These are phyloP conservation scores for Rhinichthys klamathensis DNA, from an alignment of 2,113 vertebrate genomes.

Conservation along the genomic window DNA sequence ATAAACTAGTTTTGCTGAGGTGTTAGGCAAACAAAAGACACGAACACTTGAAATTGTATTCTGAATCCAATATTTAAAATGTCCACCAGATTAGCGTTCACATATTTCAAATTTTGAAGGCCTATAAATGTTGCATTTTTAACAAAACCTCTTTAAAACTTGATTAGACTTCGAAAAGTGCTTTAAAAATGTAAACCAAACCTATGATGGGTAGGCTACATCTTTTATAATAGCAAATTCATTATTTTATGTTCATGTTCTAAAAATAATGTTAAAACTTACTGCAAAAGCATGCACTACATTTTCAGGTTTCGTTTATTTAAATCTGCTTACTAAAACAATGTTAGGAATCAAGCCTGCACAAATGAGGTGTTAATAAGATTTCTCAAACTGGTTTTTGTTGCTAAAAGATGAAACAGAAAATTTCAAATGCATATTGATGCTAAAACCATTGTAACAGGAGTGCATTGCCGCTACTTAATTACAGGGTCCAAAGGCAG, in stretches of 20 bases:
- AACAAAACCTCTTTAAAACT: background rate
- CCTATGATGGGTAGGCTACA: background rate
- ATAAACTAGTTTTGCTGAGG: background rate
- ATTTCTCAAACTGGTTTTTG: background rate
- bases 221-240: background rate
- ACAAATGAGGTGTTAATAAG: background rate
- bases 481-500: slow-evolving; percentile 14
- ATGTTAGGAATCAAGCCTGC: background rate
- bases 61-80: background rate
- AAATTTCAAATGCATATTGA: background rate
- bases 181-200: background rate
- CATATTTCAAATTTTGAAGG: too few species aligned
- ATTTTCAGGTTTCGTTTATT: background rate
- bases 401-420: background rate
- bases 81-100: background rate
- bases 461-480: background rate
- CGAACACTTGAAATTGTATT: background rate
- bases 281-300: background rate
- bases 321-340: background rate
- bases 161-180: background rate
- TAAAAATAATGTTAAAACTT: background rate
- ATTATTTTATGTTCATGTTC: background rate
- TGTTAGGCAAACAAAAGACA: background rate
- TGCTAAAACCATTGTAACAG: background rate
- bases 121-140: background rate